A percentile compares a stretch with the other conserved stretches of the same genome.
Evolutionary conservation across 2,113 vertebrate species (phyloP).

Genomic region (Anarrhichthys ocellatus): DNA sequence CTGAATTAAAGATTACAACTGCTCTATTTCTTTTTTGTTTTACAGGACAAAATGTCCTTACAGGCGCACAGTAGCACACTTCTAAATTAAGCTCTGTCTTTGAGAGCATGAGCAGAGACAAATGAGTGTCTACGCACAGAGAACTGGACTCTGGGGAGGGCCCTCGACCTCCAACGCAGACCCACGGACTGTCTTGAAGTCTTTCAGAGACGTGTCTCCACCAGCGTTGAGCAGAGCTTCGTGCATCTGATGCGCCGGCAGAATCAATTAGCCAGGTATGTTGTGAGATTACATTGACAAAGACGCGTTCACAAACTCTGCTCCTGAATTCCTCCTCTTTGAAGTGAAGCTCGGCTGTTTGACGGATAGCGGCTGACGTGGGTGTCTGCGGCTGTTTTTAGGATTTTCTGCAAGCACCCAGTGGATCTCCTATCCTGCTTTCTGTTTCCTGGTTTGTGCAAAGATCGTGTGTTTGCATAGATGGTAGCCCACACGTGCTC

Average conservation of each 20-base stretch:
- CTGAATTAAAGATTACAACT: conserved; percentile 69
- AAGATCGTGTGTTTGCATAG: conserved; percentile 24
- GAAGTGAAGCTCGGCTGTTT: conserved; percentile 60
- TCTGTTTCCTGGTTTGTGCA: conserved; percentile 16
- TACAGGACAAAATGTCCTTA: conserved; percentile 62
- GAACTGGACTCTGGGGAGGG: conserved; percentile 32
- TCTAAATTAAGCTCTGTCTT: conserved; percentile 63
- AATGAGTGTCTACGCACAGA: conserved; percentile 7
- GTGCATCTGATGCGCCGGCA: conserved; percentile 45
- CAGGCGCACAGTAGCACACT: conserved; percentile 45
- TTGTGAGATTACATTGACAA: conserved; percentile 56
- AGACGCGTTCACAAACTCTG: conserved; percentile 48
- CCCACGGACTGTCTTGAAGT: conserved; percentile 43
- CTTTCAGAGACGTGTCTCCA: conserved; percentile 39
- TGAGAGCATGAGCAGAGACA: conserved; percentile 16
- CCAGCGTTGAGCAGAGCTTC: conserved; percentile 14
- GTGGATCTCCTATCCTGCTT: conserved; percentile 11
- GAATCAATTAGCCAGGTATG: conserved; percentile 63
- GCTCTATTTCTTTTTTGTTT: conserved; percentile 28
- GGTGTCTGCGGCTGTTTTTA: conserved; percentile 35
- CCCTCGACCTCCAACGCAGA: conserved; percentile 25
- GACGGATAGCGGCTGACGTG: conserved; percentile 41
- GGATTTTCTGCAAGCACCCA: conserved; percentile 17
- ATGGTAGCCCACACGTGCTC: conserved; percentile 20
- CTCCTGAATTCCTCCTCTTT: conserved; percentile 57